Percentiles rank a stretch among this genome's conserved stretches.
phyloP scores from a whole-genome alignment of 2,797 vertebrate species.

The Pseudomugil tenellus region DNA sequence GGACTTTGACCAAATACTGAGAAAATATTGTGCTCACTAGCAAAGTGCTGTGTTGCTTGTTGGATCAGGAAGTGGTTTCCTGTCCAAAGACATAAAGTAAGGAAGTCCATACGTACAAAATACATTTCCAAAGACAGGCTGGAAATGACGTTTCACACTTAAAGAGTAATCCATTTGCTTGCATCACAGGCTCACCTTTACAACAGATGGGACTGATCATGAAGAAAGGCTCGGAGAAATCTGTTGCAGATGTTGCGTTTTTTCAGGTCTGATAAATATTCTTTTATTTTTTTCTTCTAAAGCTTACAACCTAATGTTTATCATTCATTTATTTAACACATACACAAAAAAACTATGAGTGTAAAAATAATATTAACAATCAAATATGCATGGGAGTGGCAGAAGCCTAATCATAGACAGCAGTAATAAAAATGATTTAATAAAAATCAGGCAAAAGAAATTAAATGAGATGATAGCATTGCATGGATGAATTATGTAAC shows the following conservation, averaged over 20 bases:
- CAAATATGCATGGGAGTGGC: too few relatives aligned
- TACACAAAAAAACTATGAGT: too few relatives aligned
- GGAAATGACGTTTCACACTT: neutral
- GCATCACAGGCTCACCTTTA: neutral
- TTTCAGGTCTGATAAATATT: neutral
- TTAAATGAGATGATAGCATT: too few relatives aligned
- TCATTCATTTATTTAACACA: too few relatives aligned
- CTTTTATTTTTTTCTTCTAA: too few relatives aligned
- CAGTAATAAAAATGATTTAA: too few relatives aligned
- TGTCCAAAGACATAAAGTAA: constrained; percentile 14
- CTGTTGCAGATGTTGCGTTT: neutral
- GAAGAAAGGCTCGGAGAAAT: neutral
- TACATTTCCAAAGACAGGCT: neutral
- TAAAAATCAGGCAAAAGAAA: too few relatives aligned
- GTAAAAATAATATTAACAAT: too few relatives aligned
- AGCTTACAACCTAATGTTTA: too few relatives aligned
- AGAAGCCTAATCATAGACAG: too few relatives aligned
- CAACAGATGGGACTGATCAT: neutral
- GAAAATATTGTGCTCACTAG: constrained; percentile 25
- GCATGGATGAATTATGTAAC: too few relatives aligned
- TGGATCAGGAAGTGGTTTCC: constrained; percentile 1
- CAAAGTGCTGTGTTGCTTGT: constrained; percentile 8
- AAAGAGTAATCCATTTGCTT: neutral
- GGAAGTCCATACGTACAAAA: neutral
- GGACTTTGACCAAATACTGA: constrained; percentile 4